Base-by-base conservation (phyloP, 1,140 invertebrate species). In the Diorhabda carinulata region DNA sequence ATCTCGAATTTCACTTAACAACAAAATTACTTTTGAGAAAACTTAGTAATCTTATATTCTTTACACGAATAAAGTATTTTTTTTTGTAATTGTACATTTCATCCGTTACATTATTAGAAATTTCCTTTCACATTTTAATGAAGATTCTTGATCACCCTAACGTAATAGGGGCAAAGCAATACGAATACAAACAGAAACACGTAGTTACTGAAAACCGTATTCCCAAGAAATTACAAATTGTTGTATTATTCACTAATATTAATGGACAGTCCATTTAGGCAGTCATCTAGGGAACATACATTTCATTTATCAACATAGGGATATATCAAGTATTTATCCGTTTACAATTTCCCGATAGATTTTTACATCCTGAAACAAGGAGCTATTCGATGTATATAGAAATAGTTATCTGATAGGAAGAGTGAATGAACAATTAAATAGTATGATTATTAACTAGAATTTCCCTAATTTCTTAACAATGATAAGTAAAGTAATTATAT, bases 171-270 rank as follows among this genome's bases (percentile, higher is more conserved):
- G 47, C 6, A 52, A 52, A 4, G 47, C 6, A 52, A 52, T n/a
- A 52, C 6, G 6, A 52, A n/a, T 52, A 52, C 47, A 52, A 52
- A 52, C 47, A 52, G 6, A 52, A 52, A 52, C 47, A 52, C 47
- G 47, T 52, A 52, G 6, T 52, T 25, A 25, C 47, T 52, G 47
- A 52, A 3, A 52, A 52, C 47, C 2, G 47, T 52, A 52, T 52
- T 52, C 47, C 47, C 47, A 52, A 52, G 47, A 52, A 52, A 52
- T 52, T 52, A 52, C 47, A 52, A 52, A 52, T 52, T n/a, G 47
- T 4, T 52, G n/a, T 52, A 52, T 52, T 52, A 52, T 52, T 52
- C 47, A 52, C 47, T 52, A 52, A 52, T 52, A 52, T n/a, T 52
- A 52, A 52, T 52, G 47, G 47, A 52, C 47, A 52, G 47, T 52